Base-by-base conservation (phyloP, 2,888 invertebrate species). In the Lamellibrachia columna region DNA sequence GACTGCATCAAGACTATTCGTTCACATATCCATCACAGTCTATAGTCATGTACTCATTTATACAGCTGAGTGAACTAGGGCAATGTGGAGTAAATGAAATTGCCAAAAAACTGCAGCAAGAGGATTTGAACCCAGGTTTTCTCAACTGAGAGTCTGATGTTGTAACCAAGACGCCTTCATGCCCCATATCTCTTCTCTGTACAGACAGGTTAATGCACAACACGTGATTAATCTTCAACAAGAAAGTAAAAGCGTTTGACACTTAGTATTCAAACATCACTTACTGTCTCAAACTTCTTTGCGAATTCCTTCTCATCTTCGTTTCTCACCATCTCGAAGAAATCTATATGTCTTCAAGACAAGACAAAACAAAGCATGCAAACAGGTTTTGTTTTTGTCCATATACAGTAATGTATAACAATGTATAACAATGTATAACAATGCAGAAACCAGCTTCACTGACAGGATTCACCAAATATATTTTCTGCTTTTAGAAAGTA, bases 281-380 rank as follows among this genome's bases (percentile, higher is more conserved):
- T 96, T 95, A 97, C 97, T 96, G 98, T 98, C 96, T 98, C 98
- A 97, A 98, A 99, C 95, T 98, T 98, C 94, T 98, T 97, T 6
- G 98, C 98, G 93, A 99, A 96, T 96, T 99, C 99, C 95, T 98
- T 98, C 96, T 99, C 99, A 96, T 99, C 99, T 97, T 99, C 99
- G 95, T 98, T 98, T 91, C 99, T 97, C 52, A 99, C 98, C 99
- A 99, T 99, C 97, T 99, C 99, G 97, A 99, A 99, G 97, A 99
- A 99, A 96, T 99, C 99, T 97, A 99, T 98, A 97, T 99, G 99
- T 95, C 99, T 97, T 96, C 92, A 95, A 95, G 53, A 75, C 92
- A 95, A 95, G 53, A 75, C 58, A 92, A 60, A 52, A 40, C 55
- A 60, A 58, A 60, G 52, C 40, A 91, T 91, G 4, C 91, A 91